Evolutionary conservation across 2,797 vertebrate species (phyloP).

Genomic region (Pantherophis alleghaniensis): DNA sequence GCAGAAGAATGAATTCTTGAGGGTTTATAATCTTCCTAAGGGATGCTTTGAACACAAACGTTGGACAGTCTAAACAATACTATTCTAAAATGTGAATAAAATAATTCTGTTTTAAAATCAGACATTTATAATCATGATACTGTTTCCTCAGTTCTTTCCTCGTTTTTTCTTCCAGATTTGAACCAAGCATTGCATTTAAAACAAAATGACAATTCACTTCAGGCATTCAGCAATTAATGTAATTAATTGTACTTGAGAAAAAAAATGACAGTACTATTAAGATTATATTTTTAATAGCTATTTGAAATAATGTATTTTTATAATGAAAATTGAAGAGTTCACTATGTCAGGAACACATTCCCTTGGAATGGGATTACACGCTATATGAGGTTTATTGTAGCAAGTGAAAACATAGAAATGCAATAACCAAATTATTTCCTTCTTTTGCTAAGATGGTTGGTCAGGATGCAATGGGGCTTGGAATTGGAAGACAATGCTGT

Average conservation of each 20-base stretch:
- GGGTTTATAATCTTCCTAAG: slow-evolving; percentile 2
- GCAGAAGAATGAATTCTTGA: slow-evolving; percentile 28
- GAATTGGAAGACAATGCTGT: background rate
- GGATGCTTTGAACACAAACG: background rate
- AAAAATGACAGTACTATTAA: background rate
- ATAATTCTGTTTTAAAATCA: slow-evolving; percentile 12
- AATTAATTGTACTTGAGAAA: background rate
- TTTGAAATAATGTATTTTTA: background rate
- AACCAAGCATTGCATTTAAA: background rate
- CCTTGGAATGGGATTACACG: background rate
- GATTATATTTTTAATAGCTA: background rate
- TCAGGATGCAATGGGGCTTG: background rate
- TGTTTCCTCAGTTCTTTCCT: background rate
- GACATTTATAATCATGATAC: slow-evolving; percentile 5
- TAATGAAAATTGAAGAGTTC: background rate
- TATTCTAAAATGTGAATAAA: background rate
- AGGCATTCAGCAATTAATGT: background rate
- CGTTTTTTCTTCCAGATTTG: background rate
- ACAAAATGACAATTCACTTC: slow-evolving; percentile 2
- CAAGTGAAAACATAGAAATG: background rate
- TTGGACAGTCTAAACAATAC: background rate
- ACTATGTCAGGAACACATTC: background rate
- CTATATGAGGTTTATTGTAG: background rate
- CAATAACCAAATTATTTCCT: background rate
- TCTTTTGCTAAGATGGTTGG: background rate